Base-by-base conservation (phyloP, 2,888 invertebrate species). In the Leptinotarsa juncta region DNA sequence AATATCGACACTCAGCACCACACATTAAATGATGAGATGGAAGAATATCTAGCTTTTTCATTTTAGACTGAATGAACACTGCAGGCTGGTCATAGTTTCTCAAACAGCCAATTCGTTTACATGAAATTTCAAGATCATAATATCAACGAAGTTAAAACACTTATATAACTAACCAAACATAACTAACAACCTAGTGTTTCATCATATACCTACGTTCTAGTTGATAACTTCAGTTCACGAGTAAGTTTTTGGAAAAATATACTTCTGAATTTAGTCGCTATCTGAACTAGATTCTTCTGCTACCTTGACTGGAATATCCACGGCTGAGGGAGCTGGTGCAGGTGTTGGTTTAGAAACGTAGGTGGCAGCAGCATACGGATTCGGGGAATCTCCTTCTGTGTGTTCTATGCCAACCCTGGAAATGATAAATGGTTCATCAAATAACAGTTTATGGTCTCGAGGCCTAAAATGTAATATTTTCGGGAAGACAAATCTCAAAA, bases 341-440 rank as follows among this genome's bases (percentile, higher is more conserved):
- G 83, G 81, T 49, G 86, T 83, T 62, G 88, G 84, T 86, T 89
- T 82, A 4, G 68, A 67, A 80, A 87, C 77, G 20, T 89, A 88
- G 12, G 90, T 89, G 62, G 93, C 94, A 65, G 92, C 89, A 72
- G 92, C 88, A 84, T 94, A 94, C 67, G 94, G 92, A 80, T 91
- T 92, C 76, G 92, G 92, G 51, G 91, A 91, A 83, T 93, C 92
- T 20, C 93, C 93, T 84, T 93, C 92, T 72, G 95, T 95, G 85
- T 95, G 95, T 87, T 97, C 96, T 87, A 97, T 96, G 84, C 96
- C 97, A 85, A 97, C 96, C 85, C 94, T 94, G 81, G 42, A 85
- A 57, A 14, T 12, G 14, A 57, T 15, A 15, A 4, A 3, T 20
- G 23, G 15, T 23, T 42, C 10, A 42, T 42, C 10, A 42, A 42